A percentile compares a stretch with the other conserved stretches of the same genome.
Evolutionary conservation across 2,113 vertebrate species (phyloP).

Genomic region (Sinocyclocheilus maitianheensis): DNA sequence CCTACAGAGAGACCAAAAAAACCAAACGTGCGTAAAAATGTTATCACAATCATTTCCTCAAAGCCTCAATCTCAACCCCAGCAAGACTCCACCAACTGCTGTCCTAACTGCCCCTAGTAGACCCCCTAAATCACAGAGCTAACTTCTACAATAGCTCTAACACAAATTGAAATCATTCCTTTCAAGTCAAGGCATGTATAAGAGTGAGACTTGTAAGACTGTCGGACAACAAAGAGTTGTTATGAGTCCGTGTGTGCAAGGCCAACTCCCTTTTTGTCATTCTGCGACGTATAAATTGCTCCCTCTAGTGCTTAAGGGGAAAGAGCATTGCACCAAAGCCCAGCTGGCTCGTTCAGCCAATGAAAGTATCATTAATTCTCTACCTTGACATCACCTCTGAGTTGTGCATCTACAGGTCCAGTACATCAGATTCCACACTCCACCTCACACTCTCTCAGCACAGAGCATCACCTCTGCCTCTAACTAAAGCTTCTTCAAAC

Average conservation of each 20-base stretch:
- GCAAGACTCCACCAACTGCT: conserved; percentile 37
- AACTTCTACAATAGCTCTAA: conserved; percentile 24
- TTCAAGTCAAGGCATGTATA: neutral
- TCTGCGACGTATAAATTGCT: conserved; percentile 64
- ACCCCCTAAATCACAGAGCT: conserved; percentile 39
- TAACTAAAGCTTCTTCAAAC: conserved; percentile 26
- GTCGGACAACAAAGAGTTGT: neutral
- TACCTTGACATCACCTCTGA: conserved; percentile 30
- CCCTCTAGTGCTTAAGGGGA: conserved; percentile 71
- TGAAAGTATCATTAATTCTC: conserved; percentile 20
- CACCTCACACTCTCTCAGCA: neutral
- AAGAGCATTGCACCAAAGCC: conserved; percentile 50
- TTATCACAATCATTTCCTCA: conserved; percentile 47
- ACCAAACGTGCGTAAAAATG: conserved; percentile 32
- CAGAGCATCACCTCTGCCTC: conserved; percentile 11
- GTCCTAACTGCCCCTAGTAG: conserved; percentile 13
- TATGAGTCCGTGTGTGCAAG: conserved; percentile 21
- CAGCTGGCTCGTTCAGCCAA: neutral
- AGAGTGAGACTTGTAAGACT: conserved; percentile 18
- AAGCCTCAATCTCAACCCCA: conserved; percentile 36
- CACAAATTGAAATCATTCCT: conserved; percentile 11
- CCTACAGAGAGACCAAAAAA: conserved; percentile 21
- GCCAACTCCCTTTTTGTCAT: conserved; percentile 23
- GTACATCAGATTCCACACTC: conserved; percentile 5
- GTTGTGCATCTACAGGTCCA: conserved; percentile 11